Evolutionary conservation across 1,140 invertebrate species (phyloP), one percentile per base, ranked within the genome.

Genomic region (Lucilia cuprina): DNA sequence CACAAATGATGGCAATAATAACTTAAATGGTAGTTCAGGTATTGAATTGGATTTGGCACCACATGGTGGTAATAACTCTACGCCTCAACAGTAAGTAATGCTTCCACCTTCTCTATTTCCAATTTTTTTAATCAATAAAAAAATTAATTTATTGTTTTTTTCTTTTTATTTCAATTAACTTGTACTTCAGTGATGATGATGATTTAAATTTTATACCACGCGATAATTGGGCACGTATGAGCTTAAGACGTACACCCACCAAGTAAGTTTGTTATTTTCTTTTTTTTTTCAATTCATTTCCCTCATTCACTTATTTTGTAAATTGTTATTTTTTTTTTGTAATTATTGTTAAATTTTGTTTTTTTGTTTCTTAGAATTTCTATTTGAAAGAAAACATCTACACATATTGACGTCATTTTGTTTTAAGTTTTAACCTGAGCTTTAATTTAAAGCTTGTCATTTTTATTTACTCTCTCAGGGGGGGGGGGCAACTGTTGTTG

Each of bases 141-240:
- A 17, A 83, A 65, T 89, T 86, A 87, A 87, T 86, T 85, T 84
- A 86, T 85, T 82, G 41, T 83, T 74, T 86, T 86, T 85, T 84
- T 77, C 87, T 78, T 17, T 65, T 9, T 21, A 78, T 50, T 70
- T 74, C 19, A 41, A 75, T 30, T 77, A 0, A 35, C 75, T 60
- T 55, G 5, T 5, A 5, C 85, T 87, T 80, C 84, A 91, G 88
- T 82, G 89, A 90, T 84, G 77, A 70, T 70, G 89, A 89, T 80
- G 90, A 91, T 50, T 77, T 92, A 5, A 93, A 92, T 86, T 92
- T 92, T 10, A 93, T 95, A 85, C 94, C 94, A 86, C 92, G 95
- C 86, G 94, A 96, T 88, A 95, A 95, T 60, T 96, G 95, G 95
- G 92, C 95, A 41, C 92, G 95, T 87, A 96, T 94, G 34, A 96